phyloP scores from a whole-genome alignment of 2,888 invertebrate genomes.

The Hyposoter dolosus region DNA sequence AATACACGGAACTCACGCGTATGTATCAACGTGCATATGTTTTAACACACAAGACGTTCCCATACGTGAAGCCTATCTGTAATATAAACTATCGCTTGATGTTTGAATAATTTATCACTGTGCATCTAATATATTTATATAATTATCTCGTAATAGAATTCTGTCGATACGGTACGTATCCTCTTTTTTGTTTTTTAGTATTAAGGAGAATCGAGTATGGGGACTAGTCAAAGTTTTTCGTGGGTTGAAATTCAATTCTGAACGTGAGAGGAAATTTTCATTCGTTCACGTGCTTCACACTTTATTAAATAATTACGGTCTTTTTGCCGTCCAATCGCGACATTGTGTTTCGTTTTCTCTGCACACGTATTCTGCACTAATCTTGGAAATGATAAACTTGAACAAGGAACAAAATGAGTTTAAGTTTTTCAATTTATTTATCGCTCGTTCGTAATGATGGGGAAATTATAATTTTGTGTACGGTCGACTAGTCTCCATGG shows the following conservation, averaged over 20 bases:
- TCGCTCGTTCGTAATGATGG: neutral
- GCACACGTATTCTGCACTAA: neutral
- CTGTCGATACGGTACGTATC: constrained; percentile 39
- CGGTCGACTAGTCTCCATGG: constrained; percentile 15
- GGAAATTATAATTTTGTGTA: neutral
- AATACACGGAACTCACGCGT: constrained; percentile 44
- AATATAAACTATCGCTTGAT: constrained; percentile 72
- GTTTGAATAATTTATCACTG: constrained; percentile 75
- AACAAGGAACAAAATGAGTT: neutral
- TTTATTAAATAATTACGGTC: neutral
- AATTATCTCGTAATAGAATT: constrained; percentile 69
- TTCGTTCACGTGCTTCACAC: neutral
- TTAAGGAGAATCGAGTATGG: constrained; percentile 23
- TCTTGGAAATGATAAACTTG: neutral
- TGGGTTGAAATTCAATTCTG: neutral
- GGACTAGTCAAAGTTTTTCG: constrained; percentile 8
- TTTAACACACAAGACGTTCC: constrained; percentile 45
- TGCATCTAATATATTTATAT: constrained; percentile 76
- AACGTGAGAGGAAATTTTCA: neutral
- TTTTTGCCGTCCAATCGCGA: neutral
- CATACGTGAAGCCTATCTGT: constrained; percentile 66
- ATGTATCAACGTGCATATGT: constrained; percentile 42
- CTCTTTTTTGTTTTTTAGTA: constrained; percentile 5
- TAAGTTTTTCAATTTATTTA: neutral
- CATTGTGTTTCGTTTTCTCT: neutral